Evolutionary conservation across 2,888 invertebrate genomes (phyloP), one percentile per base, ranked within the genome.

Genomic region (Euphydryas editha): DNA sequence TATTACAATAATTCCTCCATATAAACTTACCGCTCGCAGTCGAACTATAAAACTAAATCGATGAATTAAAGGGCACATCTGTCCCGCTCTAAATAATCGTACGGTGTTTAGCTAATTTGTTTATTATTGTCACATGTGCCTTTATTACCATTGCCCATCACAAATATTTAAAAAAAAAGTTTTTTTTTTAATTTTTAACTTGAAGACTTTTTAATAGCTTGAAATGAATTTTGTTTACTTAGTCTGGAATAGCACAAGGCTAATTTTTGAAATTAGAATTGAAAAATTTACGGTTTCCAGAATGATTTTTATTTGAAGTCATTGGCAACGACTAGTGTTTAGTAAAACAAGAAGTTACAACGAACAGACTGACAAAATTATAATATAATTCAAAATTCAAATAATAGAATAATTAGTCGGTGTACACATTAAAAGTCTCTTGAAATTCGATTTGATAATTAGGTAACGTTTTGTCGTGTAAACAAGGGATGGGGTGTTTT

Each of bases 371-470:
- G n/a, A 54, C 2, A 7, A 15, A 15, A 24, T 17, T 11, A 21
- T 36, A 30, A 58, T 17, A 24, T 51, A 62, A 66, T 24, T 62
- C n/a, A 66, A 66, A 59, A 59, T 15, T 13, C 20, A n/a, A 18
- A 21, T 55, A 62, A 59, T 75, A 73, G 78, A 75, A 74, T 80
- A 79, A 78, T 79, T 77, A 84, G 75, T 82, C 72, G 70, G 73
- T 72, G n/a, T n/a, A n/a, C n/a, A 78, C 81, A 78, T 78, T 75
- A 76, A 75, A 73, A 76, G 76, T 75, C 70, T 72, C 74, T 72
- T 72, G 73, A 69, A 78, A 83, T 77, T 80, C 76, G 78, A 84
- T 86, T 87, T 81, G 82, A 85, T 87, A 86, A 86, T 83, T 80
- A 84, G 78, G 72, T 65, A 64, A 58, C 47, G 18, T 66, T 59